Evolutionary conservation across 2,888 invertebrate genomes (phyloP), one percentile per base, ranked within the genome.

Genomic region (Drosophila quinaria): DNA sequence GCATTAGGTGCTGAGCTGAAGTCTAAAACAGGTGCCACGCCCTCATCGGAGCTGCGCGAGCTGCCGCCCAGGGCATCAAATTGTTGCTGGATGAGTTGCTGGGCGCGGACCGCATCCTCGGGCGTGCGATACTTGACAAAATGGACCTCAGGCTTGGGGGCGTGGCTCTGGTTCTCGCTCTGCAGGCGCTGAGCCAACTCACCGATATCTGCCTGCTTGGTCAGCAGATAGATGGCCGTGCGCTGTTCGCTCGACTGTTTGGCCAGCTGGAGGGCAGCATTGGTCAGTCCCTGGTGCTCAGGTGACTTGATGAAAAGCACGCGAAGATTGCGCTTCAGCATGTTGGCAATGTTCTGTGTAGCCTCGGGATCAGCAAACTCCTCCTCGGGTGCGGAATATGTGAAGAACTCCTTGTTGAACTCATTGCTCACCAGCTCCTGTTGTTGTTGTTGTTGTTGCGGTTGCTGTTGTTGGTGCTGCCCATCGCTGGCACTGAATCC

Each of bases 231-330:
- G 60, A 91, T 91, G 54, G 91, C 91, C 0, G 91, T 91, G 49
- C 87, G 85, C 54, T 91, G 90, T 44, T 91, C 91, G 25, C 75
- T 83, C 29, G 89, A 83, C 68, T 88, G 85, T 25, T 86, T 89
- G 56, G 89, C 91, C 61, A 91, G 61, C 66, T 90, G 90, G 4
- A 90, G 72, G 0, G 91, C 91, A 3, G 90, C 90, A 64, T 90
- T 81, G 8, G 83, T 78, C 2, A 89, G 70, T 3, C 80, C 89
- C 25, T 88, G 90, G 17, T 90, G 84, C 69, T 90, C 90, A 13
- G 91, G 91, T 8, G 91, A 87, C 65, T 91, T 91, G 61, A 91
- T 92, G 70, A 91, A 92, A 29, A 91, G 79, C 33, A 91, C 91
- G 17, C 91, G 90, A 22, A 92, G 83, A 56, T 88, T 90, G 3